Evolutionary conservation across 2,113 vertebrate species (phyloP), one percentile per base, ranked within the genome.

Genomic region (Entelurus aequoreus): DNA sequence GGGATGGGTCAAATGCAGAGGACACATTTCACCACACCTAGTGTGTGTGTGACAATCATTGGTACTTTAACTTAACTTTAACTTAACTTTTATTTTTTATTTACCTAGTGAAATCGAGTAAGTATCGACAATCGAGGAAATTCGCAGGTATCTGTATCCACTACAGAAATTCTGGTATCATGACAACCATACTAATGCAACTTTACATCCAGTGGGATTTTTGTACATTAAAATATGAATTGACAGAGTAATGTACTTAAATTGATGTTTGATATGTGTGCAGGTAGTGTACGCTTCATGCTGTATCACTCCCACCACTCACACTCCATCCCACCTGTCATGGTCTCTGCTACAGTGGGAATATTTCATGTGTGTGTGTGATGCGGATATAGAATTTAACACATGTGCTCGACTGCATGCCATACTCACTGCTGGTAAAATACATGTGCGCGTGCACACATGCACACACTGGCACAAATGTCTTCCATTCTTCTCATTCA

Each of bases 371-470:
- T 58, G 40, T 65, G 54, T 65, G 56, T 79, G 57, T 54, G 50
- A 68, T 10, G 60, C 62, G 49, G 44, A 59, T 42, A 57, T 8
- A 62, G 72, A 75, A 73, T 60, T 58, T 51, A 64, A 65, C 77
- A 82, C 79, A 60, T 74, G 75, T 60, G 74, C 47, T 60, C 66
- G 50, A 58, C 78, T 69, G 60, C 63, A 71, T 65, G 54, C 69
- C 69, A 47, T 60, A 38, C 6, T 54, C 65, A 46, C 63, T 28
- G 28, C 68, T 68, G 54, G 40, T 70, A 15, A 21, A 21, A 2
- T 44, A 4, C 47, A 48, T 51, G 59, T 46, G 47, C 59, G 0
- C 44, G 13, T 8, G 57, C 49, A 56, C 60, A 63, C 47, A 36
- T 42, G 51, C 62, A 61, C 37, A 62, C 60, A 50, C 19, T 42